These are phyloP conservation scores for Amblyopsis hoosieri DNA, from an alignment of 2,797 vertebrate species.

Conservation along the genomic window DNA sequence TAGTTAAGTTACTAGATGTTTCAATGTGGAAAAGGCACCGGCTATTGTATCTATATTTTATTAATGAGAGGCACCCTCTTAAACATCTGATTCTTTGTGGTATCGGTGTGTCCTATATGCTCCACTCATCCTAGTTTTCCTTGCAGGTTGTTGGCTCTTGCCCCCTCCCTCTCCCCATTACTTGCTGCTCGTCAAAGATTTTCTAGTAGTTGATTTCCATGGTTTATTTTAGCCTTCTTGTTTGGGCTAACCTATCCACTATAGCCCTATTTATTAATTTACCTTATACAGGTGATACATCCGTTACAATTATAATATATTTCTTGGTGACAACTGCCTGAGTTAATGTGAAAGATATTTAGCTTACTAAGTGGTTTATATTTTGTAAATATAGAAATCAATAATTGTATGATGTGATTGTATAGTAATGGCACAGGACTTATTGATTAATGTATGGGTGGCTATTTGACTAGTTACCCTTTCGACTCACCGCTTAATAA, in stretches of 20 bases:
- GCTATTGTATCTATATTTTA: slow-evolving; percentile 27
- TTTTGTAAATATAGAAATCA: background rate
- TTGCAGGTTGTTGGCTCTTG: slow-evolving; percentile 41
- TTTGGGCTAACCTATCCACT: too few relatives aligned
- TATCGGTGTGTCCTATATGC: slow-evolving; percentile 15
- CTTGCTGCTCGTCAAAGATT: slow-evolving; percentile 40
- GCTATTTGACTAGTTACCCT: too few relatives aligned
- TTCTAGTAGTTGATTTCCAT: slow-evolving; percentile 36
- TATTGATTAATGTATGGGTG: too few relatives aligned
- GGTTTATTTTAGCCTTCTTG: slow-evolving; percentile 30
- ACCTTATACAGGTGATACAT: background rate
- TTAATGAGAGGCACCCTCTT: slow-evolving; percentile 14
- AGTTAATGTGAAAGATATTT: background rate
- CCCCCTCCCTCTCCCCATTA: slow-evolving; percentile 48
- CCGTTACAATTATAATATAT: background rate
- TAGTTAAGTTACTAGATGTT: slow-evolving; percentile 62
- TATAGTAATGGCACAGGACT: too few relatives aligned
- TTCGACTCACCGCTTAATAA: too few relatives aligned
- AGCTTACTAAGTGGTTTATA: background rate
- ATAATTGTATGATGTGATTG: background rate
- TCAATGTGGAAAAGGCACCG: slow-evolving; percentile 15
- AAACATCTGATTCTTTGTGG: slow-evolving; percentile 25
- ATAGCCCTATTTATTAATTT: background rate
- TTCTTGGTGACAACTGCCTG: background rate
- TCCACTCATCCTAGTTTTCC: slow-evolving; percentile 47